Base-by-base conservation (phyloP, 2,888 invertebrate species). In the Amaurobius ferox region DNA sequence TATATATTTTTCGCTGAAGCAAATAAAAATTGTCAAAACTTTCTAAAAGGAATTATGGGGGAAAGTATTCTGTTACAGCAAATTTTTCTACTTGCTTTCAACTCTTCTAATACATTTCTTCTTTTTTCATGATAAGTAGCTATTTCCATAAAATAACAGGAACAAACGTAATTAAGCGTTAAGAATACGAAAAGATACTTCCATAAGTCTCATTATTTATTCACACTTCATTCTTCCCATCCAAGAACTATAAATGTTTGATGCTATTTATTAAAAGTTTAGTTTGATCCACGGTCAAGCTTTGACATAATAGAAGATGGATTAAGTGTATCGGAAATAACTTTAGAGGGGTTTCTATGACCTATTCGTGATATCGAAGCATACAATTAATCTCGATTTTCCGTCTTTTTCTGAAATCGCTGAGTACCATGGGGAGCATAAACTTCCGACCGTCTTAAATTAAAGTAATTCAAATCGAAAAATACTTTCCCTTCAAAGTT, bases 361-460 rank as follows among this genome's bases (percentile, higher is more conserved):
- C 73, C 39, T 40, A 29, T 70, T 26, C 26, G 30, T 28, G 44
- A 73, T 39, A 35, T 48, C 35, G 35, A 81, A 77, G 55, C 61
- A 67, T 72, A 67, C 83, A 83, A 83, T 83, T 83, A 83, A 83
- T 83, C 83, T 83, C 77, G 40, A 77, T 83, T 81, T 76, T 66
- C 72, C 55, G 40, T 40, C 61, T 61, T 74, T 68, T 74, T 68
- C 73, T 29, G 64, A 66, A 80, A 73, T 80, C 79, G 66, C 35
- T 26, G 28, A 19, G 64, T 23, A 48, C 83, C 77, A 68, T 19
- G 55, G 77, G 83, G 70, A 64, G 28, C 32, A 3, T 35, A 48
- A 67, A 35, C 76, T 68, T 74, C 80, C 76, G 30, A 40, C 71
- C 71, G 55, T 39, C 44, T 40, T 35, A 83, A 83, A 83, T 83